Base-by-base conservation (phyloP, 30 jellyfish, hydroid and myxozoan species). In the Morbakka virulenta region DNA sequence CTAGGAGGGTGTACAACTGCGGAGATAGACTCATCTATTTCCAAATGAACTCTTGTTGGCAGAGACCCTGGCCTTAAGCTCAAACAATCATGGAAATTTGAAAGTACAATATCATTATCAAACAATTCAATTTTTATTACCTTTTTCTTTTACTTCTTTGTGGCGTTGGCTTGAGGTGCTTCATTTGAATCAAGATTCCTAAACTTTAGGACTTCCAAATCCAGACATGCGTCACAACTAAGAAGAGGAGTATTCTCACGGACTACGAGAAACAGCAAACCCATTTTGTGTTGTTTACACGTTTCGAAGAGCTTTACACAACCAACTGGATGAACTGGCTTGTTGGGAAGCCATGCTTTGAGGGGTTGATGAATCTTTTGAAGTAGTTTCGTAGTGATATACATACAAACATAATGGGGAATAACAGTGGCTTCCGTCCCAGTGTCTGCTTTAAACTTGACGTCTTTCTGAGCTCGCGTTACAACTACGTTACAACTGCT, bases 361-460 rank as follows among this genome's bases (percentile, higher is more conserved):
- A 71, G 77, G 77, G 83, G 83, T 49, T 71, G 79, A 17, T 69
- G 12, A 29, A 29, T 69, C 27, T 29, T 69, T 20, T 69, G 76
- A 12, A 69, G 75, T 17, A 32, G 77, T 2, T 49, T 36, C 21
- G 4, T 71, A 1, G 50, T 71, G 49, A 71, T 22, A 25, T 28
- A 2, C 50, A 20, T 35, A 51, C 50, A 49, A 49, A 71, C 71
- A n/a, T 36, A 22, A 49, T 2, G 26, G 63, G 83, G 83, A 25
- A 71, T 71, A 51, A 71, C 83, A 21, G 77, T 35, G 49, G 83
- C 83, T 49, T 71, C 83, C 77, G 48, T 76, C n/a, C 83, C 79
- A 2, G 77, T 71, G 28, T 71, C 77, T 25, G 83, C 83, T 71
- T 71, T 71, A 27, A 71, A 25, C 77, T 35, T 36, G 30, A 71